Conservation (phyloP, 2,888 invertebrate species). For the Trachelus troglodyta region DNA sequence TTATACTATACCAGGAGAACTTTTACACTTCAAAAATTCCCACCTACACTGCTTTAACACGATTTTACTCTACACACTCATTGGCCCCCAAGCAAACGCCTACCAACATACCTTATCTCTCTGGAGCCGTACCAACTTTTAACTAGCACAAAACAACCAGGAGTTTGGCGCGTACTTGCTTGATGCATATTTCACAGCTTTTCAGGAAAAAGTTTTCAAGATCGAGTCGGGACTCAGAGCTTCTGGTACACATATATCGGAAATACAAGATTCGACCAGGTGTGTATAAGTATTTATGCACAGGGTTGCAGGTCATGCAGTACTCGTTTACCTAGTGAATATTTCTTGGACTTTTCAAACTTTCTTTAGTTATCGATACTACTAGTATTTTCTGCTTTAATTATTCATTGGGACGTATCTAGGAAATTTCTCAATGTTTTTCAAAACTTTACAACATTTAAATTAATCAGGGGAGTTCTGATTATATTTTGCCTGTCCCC, state of each 20-base stretch:
- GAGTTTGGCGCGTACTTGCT: slow-evolving; percentile 32
- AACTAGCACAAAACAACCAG: slow-evolving; percentile 36
- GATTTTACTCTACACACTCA: background rate
- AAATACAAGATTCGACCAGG: background rate
- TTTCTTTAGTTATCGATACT: background rate
- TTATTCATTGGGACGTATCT: background rate
- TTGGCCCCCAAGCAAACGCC: background rate
- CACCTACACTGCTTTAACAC: background rate
- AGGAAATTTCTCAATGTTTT: background rate
- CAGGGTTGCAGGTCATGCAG: background rate
- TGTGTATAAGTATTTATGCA: background rate
- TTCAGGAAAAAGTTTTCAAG: background rate
- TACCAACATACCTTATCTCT: slow-evolving; percentile 28
- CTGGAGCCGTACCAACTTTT: slow-evolving; percentile 36
- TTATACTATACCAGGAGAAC: background rate
- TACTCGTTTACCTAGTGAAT: too few species aligned
- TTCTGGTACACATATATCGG: background rate
- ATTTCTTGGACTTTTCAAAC: background rate
- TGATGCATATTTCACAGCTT: background rate
- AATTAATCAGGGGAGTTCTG: background rate
- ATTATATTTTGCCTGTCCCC: background rate
- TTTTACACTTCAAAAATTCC: background rate
- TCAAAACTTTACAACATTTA: background rate
- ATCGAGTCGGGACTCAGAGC: background rate
- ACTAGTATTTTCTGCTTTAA: background rate